phyloP scores from a whole-genome alignment of 2,888 invertebrate genomes.

The Epistrophe grossulariae region DNA sequence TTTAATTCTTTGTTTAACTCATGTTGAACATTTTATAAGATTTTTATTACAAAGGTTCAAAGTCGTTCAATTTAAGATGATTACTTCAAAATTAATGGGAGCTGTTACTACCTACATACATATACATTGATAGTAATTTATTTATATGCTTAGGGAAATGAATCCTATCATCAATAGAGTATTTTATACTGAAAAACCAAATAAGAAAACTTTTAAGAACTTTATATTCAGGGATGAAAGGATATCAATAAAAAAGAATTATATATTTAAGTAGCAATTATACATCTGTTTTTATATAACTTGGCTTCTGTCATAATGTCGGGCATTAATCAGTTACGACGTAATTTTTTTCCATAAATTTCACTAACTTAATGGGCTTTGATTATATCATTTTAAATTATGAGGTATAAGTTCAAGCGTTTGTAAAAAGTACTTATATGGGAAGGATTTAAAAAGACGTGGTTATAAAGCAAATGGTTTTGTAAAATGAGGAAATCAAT shows the following conservation, averaged over 20 bases:
- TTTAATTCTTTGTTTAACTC: conserved; percentile 17
- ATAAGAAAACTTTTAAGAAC: neutral
- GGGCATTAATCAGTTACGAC: no score
- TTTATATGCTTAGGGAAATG: neutral
- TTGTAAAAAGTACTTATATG: no score
- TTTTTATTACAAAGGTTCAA: conserved; percentile 7
- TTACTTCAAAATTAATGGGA: conserved; percentile 14
- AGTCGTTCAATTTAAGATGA: conserved; percentile 2
- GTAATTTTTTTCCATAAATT: no score
- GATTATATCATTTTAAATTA: no score
- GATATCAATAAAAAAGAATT: neutral
- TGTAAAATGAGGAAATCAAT: no score
- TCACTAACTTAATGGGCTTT: no score
- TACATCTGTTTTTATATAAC: no score
- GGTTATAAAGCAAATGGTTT: no score
- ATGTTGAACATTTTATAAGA: conserved; percentile 15
- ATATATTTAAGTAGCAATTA: neutral
- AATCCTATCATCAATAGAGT: neutral
- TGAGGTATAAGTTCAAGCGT: no score
- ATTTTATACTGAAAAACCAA: neutral
- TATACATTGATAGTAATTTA: neutral
- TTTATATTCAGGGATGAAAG: neutral
- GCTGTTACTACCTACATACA: no score
- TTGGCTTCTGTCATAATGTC: no score
- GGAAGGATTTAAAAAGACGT: no score